Evolutionary conservation across 2,888 invertebrate genomes (phyloP), one percentile per base, ranked within the genome.

Genomic region (Trimorus sp.): DNA sequence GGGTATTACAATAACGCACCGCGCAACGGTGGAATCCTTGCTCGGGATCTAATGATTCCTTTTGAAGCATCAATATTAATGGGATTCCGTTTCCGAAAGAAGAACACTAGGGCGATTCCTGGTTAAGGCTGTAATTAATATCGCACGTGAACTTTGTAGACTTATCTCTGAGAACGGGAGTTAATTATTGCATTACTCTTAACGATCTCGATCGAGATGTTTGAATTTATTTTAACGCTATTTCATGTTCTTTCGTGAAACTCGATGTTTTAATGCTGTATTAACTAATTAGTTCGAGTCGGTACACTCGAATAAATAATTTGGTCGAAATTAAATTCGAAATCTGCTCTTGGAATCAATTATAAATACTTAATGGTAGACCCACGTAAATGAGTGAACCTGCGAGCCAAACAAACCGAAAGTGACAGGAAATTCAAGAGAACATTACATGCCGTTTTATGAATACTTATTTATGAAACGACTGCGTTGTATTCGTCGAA

Each of bases 401-500:
- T 26, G 26, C 26, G 4, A 26, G 26, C 26, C 26, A 26, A 45
- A 45, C 7, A 8, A 26, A 54, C 14, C 37, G 49, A 49, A 42
- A 63, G 49, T 49, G 42, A 63, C 7, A 16, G 15, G n/a, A 9
- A 69, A 59, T 69, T 38, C 16, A 8, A 71, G 62, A 16, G 71
- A 49, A 48, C 16, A 49, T 49, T 14, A 12, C 37, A 38, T 53
- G 16, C 37, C 53, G 12, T 71, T 53, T 54, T 66, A 66, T 66
- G 53, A 75, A 66, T 51, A 66, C 16, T 51, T 75, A 66, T 75
- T 75, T 75, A 66, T 11, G 36, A 73, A 54, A 78, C 38, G 54
- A 73, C 14, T 48, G 14, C n/a, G 45, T 48, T 62, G 40, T 63
- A 63, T 68, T 54, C 7, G 15, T 6, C 54, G 42, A 71, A 49